A percentile compares a stretch with the other conserved stretches of the same genome.
phyloP scores from a whole-genome alignment of 1,140 invertebrate species.

The Drosophila ficusphila region DNA sequence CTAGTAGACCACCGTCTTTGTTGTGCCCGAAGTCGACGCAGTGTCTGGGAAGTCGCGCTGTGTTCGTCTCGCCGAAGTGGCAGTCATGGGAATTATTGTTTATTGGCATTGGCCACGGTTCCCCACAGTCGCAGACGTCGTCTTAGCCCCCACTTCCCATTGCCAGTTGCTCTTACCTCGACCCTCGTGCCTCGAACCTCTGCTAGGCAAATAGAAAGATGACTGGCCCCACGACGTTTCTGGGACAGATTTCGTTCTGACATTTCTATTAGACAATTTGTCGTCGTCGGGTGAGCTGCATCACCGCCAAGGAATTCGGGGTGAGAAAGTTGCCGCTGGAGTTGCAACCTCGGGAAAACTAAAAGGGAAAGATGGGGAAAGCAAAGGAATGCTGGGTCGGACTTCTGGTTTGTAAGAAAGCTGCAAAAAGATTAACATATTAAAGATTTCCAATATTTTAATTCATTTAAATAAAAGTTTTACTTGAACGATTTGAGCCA shows the following conservation, averaged over 20 bases:
- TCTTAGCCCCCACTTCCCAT: conserved; percentile 40
- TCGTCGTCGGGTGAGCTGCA: conserved; percentile 14
- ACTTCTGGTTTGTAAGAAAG: background rate
- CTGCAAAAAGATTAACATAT: background rate
- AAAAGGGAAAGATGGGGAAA: background rate
- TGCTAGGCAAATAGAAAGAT: conserved; percentile 52
- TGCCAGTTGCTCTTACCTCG: no score
- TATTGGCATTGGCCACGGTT: conserved; percentile 77
- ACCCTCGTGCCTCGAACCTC: conserved; percentile 3
- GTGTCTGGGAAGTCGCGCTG: conserved; percentile 75
- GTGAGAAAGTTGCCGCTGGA: conserved; percentile 18
- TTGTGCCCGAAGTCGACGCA: conserved; percentile 46
- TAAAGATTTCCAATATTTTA: no score
- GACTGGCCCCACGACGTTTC: conserved; percentile 41
- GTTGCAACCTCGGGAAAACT: background rate
- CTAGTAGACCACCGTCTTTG: conserved; percentile 52
- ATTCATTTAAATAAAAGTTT: no score
- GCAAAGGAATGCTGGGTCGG: conserved; percentile 5
- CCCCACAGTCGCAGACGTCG: conserved; percentile 50
- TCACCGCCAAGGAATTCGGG: conserved; percentile 21
- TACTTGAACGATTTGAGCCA: no score
- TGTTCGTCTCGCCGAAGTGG: conserved; percentile 71
- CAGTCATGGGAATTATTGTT: conserved; percentile 83
- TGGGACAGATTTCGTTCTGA: conserved; percentile 52
- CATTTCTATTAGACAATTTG: conserved; percentile 52